Evolutionary conservation across 2,888 invertebrate genomes (phyloP), one percentile per base, ranked within the genome.

Genomic region (Drosophila tanythrix): DNA sequence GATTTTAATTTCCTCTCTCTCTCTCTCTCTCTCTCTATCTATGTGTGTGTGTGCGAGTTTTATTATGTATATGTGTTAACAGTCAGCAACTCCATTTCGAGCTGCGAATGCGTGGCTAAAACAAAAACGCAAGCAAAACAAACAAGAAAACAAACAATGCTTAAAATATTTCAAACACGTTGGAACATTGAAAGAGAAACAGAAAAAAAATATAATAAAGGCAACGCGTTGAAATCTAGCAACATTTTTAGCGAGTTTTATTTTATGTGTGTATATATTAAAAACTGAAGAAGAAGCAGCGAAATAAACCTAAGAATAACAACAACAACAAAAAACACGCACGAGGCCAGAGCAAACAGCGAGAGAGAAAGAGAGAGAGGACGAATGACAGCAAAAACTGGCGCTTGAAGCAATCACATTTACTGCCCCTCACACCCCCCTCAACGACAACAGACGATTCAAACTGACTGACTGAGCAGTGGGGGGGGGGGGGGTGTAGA

Each of bases 101-200:
- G 64, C 68, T 65, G 73, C 83, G 76, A 85, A 83, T 82, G 68
- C 80, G 88, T 79, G 73, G 66, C 65, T 79, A 71, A 62, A 81
- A 74, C 66, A 79, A 76, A 77, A 73, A 69, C 51, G 38, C 51
- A 73, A 73, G 58, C 66, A 74, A 79, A 79, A 69, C 76, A 79
- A 70, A 65, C 51, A 46, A 65, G 59, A 33, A 56, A 56, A 51
- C 74, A 79, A 74, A 68, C 63, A 77, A 55, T 57, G 51, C 68
- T 82, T 83, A 70, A 86, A 72, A 70, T 88, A 86, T 86, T 83
- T 88, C 71, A 82, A 83, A 80, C 85, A 86, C 88, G 88, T 83
- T 76, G 65, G 74, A 80, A 83, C 78, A 88, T 87, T 83, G 83
- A 79, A 79, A 43, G 72, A 74, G 69, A 81, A 67, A 52, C 55